Evolutionary conservation across 2,888 invertebrate species (phyloP).

Genomic region (Tenthredo notha): DNA sequence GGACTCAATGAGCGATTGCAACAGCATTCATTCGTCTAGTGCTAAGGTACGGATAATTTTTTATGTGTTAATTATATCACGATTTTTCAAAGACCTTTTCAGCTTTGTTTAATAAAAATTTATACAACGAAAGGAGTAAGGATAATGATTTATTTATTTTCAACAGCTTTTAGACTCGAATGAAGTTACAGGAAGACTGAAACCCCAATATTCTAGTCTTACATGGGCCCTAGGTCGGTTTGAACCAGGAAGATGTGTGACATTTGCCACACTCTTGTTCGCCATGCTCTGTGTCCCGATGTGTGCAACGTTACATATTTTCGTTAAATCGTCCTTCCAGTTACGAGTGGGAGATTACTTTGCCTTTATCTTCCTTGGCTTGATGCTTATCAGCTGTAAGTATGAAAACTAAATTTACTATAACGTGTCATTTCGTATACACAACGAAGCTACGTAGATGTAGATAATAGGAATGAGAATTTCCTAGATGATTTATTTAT

Average conservation of each 20-base stretch:
- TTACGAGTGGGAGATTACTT: constrained; percentile 81
- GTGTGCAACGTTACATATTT: constrained; percentile 80
- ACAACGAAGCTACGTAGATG: too few relatives aligned
- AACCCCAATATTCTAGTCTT: constrained; percentile 87
- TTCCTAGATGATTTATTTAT: neutral
- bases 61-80: neutral
- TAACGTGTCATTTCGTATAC: neutral
- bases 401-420: constrained; percentile 57
- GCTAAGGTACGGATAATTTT: neutral
- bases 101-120: neutral
- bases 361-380: constrained; percentile 82
- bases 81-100: neutral
- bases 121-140: too few relatives aligned
- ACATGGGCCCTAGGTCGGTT: constrained; percentile 87
- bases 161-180: constrained; percentile 73
- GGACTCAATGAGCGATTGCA: constrained; percentile 70
- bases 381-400: constrained; percentile 85
- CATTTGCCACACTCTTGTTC: constrained; percentile 86
- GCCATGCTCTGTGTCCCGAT: constrained; percentile 85
- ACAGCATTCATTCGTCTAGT: constrained; percentile 67
- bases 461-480: neutral
- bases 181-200: constrained; percentile 85
- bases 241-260: constrained; percentile 88
- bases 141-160: constrained; percentile 51
- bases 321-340: constrained; percentile 58